These are phyloP conservation scores for Empidonax alnorum DNA, from an alignment of 2,113 vertebrate genomes.

Conservation along the genomic window DNA sequence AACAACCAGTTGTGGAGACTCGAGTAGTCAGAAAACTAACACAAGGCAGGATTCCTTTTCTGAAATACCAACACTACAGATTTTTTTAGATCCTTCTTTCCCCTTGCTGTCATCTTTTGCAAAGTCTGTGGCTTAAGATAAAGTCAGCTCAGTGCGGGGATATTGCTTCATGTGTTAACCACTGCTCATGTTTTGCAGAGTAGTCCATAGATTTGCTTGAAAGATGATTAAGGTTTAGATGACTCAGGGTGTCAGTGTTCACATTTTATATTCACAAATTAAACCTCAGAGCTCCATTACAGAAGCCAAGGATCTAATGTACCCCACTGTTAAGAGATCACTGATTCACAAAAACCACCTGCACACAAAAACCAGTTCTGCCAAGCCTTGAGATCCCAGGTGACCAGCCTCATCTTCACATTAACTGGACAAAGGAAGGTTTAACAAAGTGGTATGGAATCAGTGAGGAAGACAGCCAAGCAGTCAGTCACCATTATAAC, in stretches of 20 bases:
- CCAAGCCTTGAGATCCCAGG: background rate
- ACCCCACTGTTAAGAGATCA: background rate
- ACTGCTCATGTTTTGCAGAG: background rate
- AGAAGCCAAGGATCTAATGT: background rate
- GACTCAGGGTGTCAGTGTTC: background rate
- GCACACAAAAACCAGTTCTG: background rate
- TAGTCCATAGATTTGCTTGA: background rate
- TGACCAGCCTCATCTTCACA: background rate
- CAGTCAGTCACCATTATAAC: background rate
- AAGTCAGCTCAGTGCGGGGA: background rate
- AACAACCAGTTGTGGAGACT: background rate
- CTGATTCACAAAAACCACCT: background rate
- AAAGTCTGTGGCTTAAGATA: background rate
- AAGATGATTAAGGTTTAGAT: background rate
- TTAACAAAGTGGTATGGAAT: background rate
- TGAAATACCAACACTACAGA: background rate
- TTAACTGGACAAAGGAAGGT: background rate
- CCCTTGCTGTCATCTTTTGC: background rate
- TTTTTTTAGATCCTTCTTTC: background rate
- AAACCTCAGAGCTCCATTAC: background rate
- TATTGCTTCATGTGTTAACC: background rate
- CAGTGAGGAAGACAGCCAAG: background rate
- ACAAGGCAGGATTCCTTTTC: background rate
- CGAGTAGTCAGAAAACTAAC: background rate
- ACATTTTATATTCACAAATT: background rate